Percentiles rank a stretch among this genome's conserved stretches.
These are phyloP conservation scores for Sterna hirundo DNA, from an alignment of 2,113 vertebrate genomes.

Conservation along the genomic window DNA sequence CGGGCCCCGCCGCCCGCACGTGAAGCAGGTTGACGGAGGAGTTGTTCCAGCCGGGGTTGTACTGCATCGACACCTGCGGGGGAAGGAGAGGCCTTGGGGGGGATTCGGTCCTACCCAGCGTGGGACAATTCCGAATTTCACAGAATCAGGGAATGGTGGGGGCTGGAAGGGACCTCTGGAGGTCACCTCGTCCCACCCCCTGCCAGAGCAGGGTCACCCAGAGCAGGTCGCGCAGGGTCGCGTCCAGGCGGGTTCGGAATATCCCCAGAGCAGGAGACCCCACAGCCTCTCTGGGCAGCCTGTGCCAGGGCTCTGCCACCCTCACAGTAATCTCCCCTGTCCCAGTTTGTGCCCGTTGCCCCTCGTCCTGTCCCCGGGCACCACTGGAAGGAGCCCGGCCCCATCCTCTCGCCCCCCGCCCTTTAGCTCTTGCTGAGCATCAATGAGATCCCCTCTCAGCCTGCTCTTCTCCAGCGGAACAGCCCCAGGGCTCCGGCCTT, in stretches of 20 bases:
- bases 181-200: neutral
- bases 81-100: rapidly evolving
- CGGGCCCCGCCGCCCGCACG: constrained; percentile 74
- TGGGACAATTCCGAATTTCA: neutral
- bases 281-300: neutral
- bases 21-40: constrained; percentile 79
- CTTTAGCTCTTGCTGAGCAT: neutral
- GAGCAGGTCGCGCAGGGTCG: neutral
- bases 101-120: rapidly evolving
- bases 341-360: too few relatives aligned
- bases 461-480: too few relatives aligned
- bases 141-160: neutral
- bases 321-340: too few relatives aligned
- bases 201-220: neutral
- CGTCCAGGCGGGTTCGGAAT: neutral
- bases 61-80: constrained; percentile 77
- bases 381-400: neutral
- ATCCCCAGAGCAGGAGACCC: too few relatives aligned
- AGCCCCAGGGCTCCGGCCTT: too few relatives aligned
- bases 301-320: too few relatives aligned
- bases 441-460: neutral
- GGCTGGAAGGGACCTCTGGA: neutral
- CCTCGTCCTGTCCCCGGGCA: too few relatives aligned
- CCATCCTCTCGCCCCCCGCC: neutral
- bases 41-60: constrained; percentile 69